Conservation (phyloP, 2,113 vertebrate species). For the Hippocampus mohnikei region DNA sequence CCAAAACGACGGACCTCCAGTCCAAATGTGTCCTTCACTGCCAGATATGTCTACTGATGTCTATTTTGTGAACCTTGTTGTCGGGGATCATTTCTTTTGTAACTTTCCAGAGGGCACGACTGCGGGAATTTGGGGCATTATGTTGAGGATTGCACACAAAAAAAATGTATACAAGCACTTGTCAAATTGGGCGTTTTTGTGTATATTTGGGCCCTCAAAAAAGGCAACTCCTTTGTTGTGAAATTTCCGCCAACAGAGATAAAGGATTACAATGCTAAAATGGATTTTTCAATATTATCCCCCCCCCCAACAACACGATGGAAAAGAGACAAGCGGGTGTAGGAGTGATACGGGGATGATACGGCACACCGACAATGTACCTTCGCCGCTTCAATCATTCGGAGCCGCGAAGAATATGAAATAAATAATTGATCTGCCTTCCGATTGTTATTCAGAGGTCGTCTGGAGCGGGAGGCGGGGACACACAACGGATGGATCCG, state of each 20-base stretch:
- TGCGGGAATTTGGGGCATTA: too few relatives aligned
- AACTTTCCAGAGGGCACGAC: too few relatives aligned
- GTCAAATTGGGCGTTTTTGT: neutral
- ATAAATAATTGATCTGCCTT: constrained; percentile 53
- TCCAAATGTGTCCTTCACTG: too few relatives aligned
- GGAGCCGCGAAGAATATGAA: constrained; percentile 43
- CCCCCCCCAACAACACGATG: too few relatives aligned
- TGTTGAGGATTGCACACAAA: too few relatives aligned
- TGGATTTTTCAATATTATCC: neutral
- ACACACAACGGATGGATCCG: constrained; percentile 33
- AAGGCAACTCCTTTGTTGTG: neutral
- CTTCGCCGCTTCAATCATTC: constrained; percentile 38
- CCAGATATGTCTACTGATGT: too few relatives aligned
- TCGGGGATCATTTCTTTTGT: too few relatives aligned
- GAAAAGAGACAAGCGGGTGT: neutral
- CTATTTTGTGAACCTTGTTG: too few relatives aligned
- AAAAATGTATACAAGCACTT: too few relatives aligned
- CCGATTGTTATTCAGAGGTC: constrained; percentile 55
- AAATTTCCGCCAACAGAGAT: neutral
- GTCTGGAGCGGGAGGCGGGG: constrained; percentile 22
- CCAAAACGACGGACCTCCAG: too few relatives aligned
- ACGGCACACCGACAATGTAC: constrained; percentile 16
- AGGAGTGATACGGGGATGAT: constrained; percentile 12
- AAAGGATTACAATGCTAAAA: neutral
- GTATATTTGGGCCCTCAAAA: neutral